A percentile compares a stretch with the other conserved stretches of the same genome.
These are phyloP conservation scores for Willowsia nigromaculata DNA, from an alignment of 2,888 invertebrate genomes.

Conservation along the genomic window DNA sequence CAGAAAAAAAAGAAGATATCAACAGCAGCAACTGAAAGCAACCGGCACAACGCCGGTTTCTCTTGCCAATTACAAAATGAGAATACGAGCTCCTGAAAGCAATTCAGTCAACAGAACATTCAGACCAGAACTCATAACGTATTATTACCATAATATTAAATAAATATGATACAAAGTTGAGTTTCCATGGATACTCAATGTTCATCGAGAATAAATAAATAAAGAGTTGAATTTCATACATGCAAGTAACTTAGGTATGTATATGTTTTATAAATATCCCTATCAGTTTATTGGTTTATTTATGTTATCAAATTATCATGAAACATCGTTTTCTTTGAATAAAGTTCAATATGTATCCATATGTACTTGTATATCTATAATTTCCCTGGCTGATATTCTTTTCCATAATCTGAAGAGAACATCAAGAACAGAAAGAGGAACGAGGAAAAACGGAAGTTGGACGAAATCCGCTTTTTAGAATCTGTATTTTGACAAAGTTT, in stretches of 20 bases:
- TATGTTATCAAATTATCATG: too few species aligned
- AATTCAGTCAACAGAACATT: too few species aligned
- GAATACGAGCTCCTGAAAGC: background rate
- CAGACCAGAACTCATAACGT: background rate
- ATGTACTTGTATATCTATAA: background rate
- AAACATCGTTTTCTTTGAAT: too few species aligned
- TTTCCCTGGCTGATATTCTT: background rate
- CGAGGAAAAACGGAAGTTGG: background rate
- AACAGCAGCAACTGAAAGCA: background rate
- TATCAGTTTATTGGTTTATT: too few species aligned
- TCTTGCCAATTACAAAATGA: background rate
- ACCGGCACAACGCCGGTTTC: background rate
- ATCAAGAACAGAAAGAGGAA: background rate
- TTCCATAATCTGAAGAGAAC: background rate
- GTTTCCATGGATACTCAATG: too few species aligned
- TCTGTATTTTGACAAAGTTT: background rate
- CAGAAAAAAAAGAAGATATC: background rate
- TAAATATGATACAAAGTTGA: background rate
- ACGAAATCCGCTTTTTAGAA: background rate
- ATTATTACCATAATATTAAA: background rate
- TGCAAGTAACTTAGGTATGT: too few species aligned
- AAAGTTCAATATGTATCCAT: too few species aligned
- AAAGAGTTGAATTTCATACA: too few species aligned
- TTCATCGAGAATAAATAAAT: too few species aligned
- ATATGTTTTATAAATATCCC: too few species aligned